Conservation (phyloP, 2,113 vertebrate species). For the Naja naja region DNA sequence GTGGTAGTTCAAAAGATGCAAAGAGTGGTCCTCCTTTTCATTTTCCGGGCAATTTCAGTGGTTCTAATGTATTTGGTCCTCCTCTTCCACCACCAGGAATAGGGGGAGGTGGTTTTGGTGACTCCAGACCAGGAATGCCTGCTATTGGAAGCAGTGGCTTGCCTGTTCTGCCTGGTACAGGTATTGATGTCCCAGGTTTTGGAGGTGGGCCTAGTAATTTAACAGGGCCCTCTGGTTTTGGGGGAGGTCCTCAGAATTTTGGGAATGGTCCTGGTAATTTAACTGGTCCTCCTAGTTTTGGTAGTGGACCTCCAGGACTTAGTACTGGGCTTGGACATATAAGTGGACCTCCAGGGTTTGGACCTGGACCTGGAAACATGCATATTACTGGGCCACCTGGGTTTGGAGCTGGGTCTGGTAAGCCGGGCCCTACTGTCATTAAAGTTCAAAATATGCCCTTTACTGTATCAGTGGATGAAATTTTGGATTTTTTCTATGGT, state of each 20-base stretch:
- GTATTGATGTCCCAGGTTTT: constrained; percentile 87
- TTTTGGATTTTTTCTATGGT: constrained; percentile 98
- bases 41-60: constrained; percentile 80
- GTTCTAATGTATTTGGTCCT: constrained; percentile 85
- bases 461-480: constrained; percentile 95
- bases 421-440: constrained; percentile 89
- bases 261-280: constrained; percentile 80
- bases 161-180: constrained; percentile 81
- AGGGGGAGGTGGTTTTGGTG: constrained; percentile 81
- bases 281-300: constrained; percentile 81
- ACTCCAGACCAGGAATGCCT: constrained; percentile 78
- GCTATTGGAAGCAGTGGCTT: constrained; percentile 81
- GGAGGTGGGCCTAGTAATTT: constrained; percentile 76
- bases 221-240: constrained; percentile 78
- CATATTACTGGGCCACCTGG: constrained; percentile 80
- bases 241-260: constrained; percentile 82
- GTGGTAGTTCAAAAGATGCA: constrained; percentile 82
- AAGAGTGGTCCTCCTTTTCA: constrained; percentile 87
- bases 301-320: constrained; percentile 77
- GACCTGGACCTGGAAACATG: constrained; percentile 74
- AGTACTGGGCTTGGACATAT: constrained; percentile 76
- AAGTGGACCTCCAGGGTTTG: constrained; percentile 75
- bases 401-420: constrained; percentile 79
- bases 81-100: constrained; percentile 88
- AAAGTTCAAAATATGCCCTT: constrained; percentile 99